Base-by-base conservation (phyloP, 2,797 vertebrate genomes). In the Paedocypris micromegethes region DNA sequence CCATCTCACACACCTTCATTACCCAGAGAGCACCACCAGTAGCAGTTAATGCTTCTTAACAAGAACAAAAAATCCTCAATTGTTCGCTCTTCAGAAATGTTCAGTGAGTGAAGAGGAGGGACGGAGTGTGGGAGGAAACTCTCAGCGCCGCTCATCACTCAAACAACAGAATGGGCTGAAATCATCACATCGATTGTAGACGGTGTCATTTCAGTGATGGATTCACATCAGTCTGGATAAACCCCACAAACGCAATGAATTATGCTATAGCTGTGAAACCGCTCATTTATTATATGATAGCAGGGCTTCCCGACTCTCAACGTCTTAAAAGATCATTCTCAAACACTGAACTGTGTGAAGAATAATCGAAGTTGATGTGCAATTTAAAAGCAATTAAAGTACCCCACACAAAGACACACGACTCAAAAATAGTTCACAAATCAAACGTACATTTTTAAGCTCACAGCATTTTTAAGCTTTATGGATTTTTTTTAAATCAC, bases 131-230 rank as follows among this genome's bases (percentile, higher is more conserved):
- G 49, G 50, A 42, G 50, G 38, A 57, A 40, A 54, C 7, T 50
- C 52, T 23, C 4, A 40, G 47, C 0, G 41, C 23, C 45, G 43
- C 9, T 70, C 41, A 70, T 70, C 53, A 44, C 5, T 57, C 53
- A 51, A 57, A 63, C 52, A 9, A 55, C 0, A 70, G 53, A 53
- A 62, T 69, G 54, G 62, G 41, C 44, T 62, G 7, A 40, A 62
- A 61, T 55, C 40, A 38, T 51, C 45, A 63, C 47, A 57, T 57
- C 5, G 6, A 51, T 57, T 41, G 54, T 6, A 70, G 52, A 40
- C 41, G n/a, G 45, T 45, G 68, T 64, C 68, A 44, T 51, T 70
- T 64, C 47, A 56, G 40, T 63, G 60, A 63, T 43, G 37, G 41
- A 64, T 64, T 64, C 46, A 40, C 53, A 64, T 64, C 41, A 64